Base-by-base conservation (phyloP, 2,888 invertebrate species). In the Sesamia inferens region DNA sequence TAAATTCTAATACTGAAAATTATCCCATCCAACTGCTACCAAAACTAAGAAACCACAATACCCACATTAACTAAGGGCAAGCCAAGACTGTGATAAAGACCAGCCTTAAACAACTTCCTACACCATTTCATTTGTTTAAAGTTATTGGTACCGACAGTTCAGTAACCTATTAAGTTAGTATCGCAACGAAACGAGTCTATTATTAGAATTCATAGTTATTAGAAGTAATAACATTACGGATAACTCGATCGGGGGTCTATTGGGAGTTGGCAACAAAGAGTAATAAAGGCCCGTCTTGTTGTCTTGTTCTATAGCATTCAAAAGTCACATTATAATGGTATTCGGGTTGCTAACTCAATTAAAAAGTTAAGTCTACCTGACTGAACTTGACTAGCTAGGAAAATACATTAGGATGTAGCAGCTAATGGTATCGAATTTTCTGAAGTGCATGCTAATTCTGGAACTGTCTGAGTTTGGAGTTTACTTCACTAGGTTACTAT, bases 301-400 rank as follows among this genome's bases (percentile, higher is more conserved):
- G 76, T 79, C 82, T 58, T 31, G 68, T 31, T 31, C 31, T 31
- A 31, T 59, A 62, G 74, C 82, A 80, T 86, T 85, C 79, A 82
- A 88, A 89, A 88, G 86, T 88, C 83, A 80, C 82, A 85, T 84
- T 86, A 76, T 82, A 83, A 87, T 71, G 75, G 69, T 77, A 84
- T 85, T 85, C 76, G 78, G 82, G 85, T 88, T 88, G 78, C 72
- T 73, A 90, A 91, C 88, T 89, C 88, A 89, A 91, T 91, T 90
- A 90, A 87, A 90, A 90, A 91, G 87, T 90, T 91, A 85, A 71
- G 74, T 79, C 71, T 76, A 84, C 81, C 82, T 82, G 76, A 67
- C 55, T 68, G 31, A 68, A 79, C 71, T 78, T 74, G 51, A 31
- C 61, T 59, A 57, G 47, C 73, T 73, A 67, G 61, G 62, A 66